Evolutionary conservation across 2,888 invertebrate genomes (phyloP).

Genomic region (Empis livida): DNA sequence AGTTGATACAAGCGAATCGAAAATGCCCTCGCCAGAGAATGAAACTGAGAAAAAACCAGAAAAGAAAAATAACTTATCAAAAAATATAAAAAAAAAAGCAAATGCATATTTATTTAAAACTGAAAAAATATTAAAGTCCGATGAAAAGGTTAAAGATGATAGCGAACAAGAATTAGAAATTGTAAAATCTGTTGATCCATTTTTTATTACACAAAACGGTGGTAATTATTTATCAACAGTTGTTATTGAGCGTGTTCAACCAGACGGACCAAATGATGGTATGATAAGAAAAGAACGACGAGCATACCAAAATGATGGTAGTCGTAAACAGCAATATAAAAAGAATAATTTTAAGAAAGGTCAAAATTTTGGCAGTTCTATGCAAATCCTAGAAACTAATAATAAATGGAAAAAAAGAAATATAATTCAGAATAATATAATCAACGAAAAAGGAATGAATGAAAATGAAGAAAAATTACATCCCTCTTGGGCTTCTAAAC

Average conservation of each 20-base stretch:
- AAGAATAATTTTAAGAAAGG: conserved; percentile 1
- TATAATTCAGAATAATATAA: not conserved
- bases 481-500: conserved; percentile 12
- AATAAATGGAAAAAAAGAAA: not conserved
- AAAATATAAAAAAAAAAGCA: not conserved
- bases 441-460: not conserved
- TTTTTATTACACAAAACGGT: conserved; percentile 30
- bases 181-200: conserved; percentile 20
- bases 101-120: not conserved
- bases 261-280: conserved; percentile 10
- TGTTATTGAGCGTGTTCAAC: conserved; percentile 14
- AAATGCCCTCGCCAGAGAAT: not conserved
- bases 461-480: conserved; percentile 4
- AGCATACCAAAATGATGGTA: not conserved
- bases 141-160: not conserved
- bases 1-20: not conserved
- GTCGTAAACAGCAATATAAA: conserved; percentile 4
- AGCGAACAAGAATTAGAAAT: conserved; percentile 5
- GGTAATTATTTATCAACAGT: conserved; percentile 30
- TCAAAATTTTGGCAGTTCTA: not conserved
- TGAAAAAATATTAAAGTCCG: not conserved
- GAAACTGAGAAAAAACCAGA: not conserved
- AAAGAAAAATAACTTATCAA: not conserved
- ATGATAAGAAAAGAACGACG: conserved; percentile 12
- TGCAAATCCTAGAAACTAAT: not conserved